A percentile compares a stretch with the other conserved stretches of the same genome.
These are phyloP conservation scores for Vollenhovia emeryi DNA, from an alignment of 1,140 invertebrate species.

Conservation along the genomic window DNA sequence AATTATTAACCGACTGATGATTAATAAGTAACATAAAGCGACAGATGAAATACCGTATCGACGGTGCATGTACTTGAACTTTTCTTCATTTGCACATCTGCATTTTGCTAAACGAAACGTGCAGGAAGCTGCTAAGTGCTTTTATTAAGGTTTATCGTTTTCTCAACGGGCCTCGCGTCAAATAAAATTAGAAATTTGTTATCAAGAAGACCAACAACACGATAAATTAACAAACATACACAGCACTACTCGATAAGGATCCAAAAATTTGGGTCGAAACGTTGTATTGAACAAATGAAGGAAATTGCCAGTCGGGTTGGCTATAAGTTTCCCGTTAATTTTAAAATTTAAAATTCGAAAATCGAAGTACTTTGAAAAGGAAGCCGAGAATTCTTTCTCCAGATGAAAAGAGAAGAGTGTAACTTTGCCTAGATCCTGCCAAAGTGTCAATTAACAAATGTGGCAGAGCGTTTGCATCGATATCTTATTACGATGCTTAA, in stretches of 20 bases:
- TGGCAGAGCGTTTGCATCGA: not conserved
- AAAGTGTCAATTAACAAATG: not conserved
- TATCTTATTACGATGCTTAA: not conserved
- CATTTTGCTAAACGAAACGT: not conserved
- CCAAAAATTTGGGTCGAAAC: too few relatives aligned
- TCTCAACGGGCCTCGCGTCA: not conserved
- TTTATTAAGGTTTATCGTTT: not conserved
- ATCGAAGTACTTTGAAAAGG: not conserved
- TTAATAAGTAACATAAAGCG: conserved; percentile 27
- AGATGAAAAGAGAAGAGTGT: not conserved
- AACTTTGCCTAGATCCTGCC: not conserved
- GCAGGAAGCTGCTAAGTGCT: not conserved
- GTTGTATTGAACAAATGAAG: too few relatives aligned
- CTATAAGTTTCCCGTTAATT: too few relatives aligned
- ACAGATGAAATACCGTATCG: not conserved
- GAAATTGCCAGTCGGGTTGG: too few relatives aligned
- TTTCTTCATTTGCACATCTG: not conserved
- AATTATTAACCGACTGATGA: conserved; percentile 28
- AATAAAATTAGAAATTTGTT: not conserved
- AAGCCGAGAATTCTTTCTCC: not conserved
- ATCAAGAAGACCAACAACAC: too few relatives aligned
- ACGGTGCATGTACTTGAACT: not conserved
- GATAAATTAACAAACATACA: too few relatives aligned
- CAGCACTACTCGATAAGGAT: too few relatives aligned
- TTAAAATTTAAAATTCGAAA: not conserved